These are phyloP conservation scores for Cossypha polioptera DNA, from an alignment of 2,797 vertebrate genomes.

Conservation along the genomic window DNA sequence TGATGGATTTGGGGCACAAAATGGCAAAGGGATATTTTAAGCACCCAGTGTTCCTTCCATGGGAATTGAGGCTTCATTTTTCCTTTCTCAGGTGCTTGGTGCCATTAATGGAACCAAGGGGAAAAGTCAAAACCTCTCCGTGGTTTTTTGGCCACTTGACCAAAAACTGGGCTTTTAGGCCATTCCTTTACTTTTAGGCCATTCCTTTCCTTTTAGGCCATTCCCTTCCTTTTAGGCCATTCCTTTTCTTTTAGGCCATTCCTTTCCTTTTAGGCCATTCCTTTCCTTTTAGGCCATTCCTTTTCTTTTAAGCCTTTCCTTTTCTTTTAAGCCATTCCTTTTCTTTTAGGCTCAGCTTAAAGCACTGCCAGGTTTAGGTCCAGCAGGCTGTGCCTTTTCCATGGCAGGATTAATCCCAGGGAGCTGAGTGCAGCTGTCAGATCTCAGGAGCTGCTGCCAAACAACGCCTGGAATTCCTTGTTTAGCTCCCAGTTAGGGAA, in stretches of 20 bases:
- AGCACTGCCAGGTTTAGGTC: neutral
- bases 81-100: neutral
- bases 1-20: conserved; percentile 52
- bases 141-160: neutral
- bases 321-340: neutral
- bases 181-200: neutral
- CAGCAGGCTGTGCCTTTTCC: neutral
- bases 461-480: neutral
- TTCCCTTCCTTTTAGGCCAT: too few species aligned
- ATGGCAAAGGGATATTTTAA: conserved; percentile 7
- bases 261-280: neutral
- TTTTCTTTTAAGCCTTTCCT: neutral
- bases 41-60: neutral
- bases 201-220: too few species aligned
- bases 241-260: neutral
- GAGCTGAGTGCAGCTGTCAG: neutral
- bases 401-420: neutral
- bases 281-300: too few species aligned
- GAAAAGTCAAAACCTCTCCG: neutral
- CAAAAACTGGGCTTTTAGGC: neutral
- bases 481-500: neutral
- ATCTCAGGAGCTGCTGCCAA: neutral
- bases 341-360: neutral
- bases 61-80: neutral
- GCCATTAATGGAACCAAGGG: neutral